Base-by-base conservation (phyloP, 2,797 vertebrate species). In the Acridotheres tristis region DNA sequence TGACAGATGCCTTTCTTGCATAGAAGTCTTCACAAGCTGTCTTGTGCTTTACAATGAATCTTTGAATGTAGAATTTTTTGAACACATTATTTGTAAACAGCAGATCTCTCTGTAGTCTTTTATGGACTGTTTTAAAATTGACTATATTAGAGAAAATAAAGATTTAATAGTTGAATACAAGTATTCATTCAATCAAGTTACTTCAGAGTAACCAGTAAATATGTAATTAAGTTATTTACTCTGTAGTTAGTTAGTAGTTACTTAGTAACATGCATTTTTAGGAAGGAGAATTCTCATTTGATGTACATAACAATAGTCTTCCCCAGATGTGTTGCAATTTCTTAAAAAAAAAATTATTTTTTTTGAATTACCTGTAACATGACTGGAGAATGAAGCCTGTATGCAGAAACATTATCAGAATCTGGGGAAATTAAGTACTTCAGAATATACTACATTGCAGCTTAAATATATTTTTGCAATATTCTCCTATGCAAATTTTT, bases 41-140 rank as follows among this genome's bases (percentile, higher is more conserved):
- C 30, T 86, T 8, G 4, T 66, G 66, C 79, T 91, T 90, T 86
- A 59, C 20, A 84, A 63, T 74, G 65, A 81, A 89, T 85, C 47
- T 88, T 88, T 90, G 79, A 76, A 81, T 92, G 51, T 51, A 51
- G 32, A 81, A 9, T 27, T 51, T 79, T 74, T 93, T 62, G 23
- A 90, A 85, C 40, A n/a, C 30, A 5, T 84, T 88, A 71, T 86
- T 93, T 90, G 69, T 81, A 96, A 95, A 96, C n/a, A 89, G n/a
- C 50, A 66, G 29, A 69, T 84, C 25, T 81, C 54, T 89, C 51
- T 86, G 21, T 84, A 73, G 88, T 84, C 51, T 67, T 87, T 53
- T 62, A 45, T 63, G 15, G 14, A 45, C 43, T 54, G 68, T 25
- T 25, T 0, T 1, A 47, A 61, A 61, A 29, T 53, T 91, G 58